Conservation (phyloP, 2,888 invertebrate genomes). For the Arge pagana region DNA sequence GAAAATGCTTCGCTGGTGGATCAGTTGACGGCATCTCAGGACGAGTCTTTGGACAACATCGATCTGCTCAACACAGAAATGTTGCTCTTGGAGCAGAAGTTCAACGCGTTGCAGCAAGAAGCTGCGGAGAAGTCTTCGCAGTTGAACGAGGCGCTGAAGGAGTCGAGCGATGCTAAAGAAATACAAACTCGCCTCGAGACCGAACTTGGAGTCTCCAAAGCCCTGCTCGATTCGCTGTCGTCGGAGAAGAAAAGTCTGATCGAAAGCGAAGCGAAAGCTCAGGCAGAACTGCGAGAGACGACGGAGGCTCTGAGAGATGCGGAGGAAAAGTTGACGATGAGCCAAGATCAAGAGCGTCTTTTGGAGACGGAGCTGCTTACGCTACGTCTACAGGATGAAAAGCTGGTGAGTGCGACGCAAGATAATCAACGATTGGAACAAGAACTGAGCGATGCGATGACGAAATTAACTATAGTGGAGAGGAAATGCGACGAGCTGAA, state of each 20-base stretch:
- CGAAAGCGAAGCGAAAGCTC: conserved; percentile 27
- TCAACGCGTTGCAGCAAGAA: conserved; percentile 40
- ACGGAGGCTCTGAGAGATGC: conserved; percentile 22
- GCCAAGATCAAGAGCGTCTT: conserved; percentile 4
- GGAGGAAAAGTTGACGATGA: conserved; percentile 15
- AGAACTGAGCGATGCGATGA: conserved; percentile 19
- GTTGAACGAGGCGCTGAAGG: conserved; percentile 14
- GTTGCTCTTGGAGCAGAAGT: conserved; percentile 46
- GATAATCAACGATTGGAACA: conserved; percentile 21
- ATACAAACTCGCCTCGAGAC: conserved; percentile 22
- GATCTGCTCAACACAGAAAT: conserved; percentile 51
- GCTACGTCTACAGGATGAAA: conserved; percentile 19
- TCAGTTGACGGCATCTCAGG: conserved; percentile 44
- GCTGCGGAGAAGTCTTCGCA: conserved; percentile 23
- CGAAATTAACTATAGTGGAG: conserved; percentile 23
- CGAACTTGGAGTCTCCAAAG: conserved; percentile 26
- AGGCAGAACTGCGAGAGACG: conserved; percentile 25
- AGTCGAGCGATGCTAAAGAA: conserved; percentile 19
- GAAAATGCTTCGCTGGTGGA: conserved; percentile 47
- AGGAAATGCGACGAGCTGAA: conserved; percentile 35
- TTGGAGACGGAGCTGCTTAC: conserved; percentile 8
- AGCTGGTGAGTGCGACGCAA: conserved; percentile 14
- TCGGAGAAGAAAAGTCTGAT: conserved; percentile 30
- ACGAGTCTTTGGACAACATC: conserved; percentile 48
- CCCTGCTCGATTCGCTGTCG: conserved; percentile 29